These are phyloP conservation scores for Dendronephthya gigantea DNA, from an alignment of 64 coral and sea anemone species.

Conservation along the genomic window DNA sequence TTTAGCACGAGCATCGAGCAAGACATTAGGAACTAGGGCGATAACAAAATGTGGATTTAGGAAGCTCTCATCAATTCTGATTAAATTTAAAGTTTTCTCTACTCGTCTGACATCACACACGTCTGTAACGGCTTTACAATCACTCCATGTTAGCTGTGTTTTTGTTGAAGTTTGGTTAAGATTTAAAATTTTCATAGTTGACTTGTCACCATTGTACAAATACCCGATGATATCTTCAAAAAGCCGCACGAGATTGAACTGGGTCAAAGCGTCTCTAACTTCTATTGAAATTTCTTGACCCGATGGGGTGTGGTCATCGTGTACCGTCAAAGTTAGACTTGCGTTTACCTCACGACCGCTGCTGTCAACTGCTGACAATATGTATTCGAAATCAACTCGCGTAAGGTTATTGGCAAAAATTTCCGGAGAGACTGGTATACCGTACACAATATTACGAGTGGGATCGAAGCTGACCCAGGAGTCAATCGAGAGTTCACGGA, in stretches of 20 bases:
- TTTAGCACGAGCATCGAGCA: neutral
- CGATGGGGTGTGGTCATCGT: neutral
- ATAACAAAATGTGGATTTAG: slow-evolving; percentile 38
- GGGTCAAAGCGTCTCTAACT: neutral
- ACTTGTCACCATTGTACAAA: neutral
- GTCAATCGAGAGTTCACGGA: slow-evolving; percentile 19
- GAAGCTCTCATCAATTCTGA: slow-evolving; percentile 14
- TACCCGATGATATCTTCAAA: neutral
- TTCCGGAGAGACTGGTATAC: slow-evolving; percentile 2
- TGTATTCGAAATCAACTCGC: slow-evolving; percentile 15
- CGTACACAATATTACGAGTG: slow-evolving; percentile 6
- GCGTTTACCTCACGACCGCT: neutral
- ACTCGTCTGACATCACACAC: slow-evolving; percentile 23
- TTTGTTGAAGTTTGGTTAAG: neutral
- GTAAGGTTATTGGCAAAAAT: neutral
- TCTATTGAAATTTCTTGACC: neutral
- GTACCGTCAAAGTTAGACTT: neutral
- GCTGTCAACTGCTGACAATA: slow-evolving; percentile 32
- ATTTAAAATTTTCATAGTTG: neutral
- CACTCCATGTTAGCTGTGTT: slow-evolving; percentile 19
- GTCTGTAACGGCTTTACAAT: slow-evolving; percentile 11
- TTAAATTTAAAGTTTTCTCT: neutral
- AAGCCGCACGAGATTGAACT: neutral
- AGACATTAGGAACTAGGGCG: slow-evolving; percentile 22
- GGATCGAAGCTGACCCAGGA: slow-evolving; percentile 32